phyloP scores from a whole-genome alignment of 2,888 invertebrate genomes.

The Tenodera sinensis region DNA sequence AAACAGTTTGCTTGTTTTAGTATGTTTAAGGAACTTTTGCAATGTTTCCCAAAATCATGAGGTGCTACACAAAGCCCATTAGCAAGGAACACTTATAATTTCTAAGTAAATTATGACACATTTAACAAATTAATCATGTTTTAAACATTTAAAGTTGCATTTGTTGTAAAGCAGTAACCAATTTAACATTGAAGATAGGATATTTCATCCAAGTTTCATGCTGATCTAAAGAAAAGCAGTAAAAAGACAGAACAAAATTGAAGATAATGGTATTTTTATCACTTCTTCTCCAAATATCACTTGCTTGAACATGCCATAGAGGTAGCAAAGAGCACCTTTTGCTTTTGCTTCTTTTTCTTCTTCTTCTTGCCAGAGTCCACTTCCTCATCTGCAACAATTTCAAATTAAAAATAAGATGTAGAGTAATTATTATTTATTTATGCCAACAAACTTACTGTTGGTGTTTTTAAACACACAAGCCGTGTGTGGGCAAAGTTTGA shows the following conservation, averaged over 20 bases:
- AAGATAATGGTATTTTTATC: not conserved
- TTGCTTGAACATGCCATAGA: conserved; percentile 41
- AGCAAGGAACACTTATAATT: not conserved
- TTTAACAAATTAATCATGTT: not conserved
- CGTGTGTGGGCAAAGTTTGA: too few species aligned
- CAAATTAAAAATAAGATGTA: not conserved
- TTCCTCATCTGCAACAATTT: conserved; percentile 32
- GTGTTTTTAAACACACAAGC: too few species aligned
- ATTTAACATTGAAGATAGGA: not conserved
- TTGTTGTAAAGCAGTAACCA: not conserved
- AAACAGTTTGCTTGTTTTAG: not conserved
- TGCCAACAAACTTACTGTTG: too few species aligned
- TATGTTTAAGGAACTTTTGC: not conserved
- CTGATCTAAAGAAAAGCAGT: not conserved
- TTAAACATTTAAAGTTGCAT: not conserved
- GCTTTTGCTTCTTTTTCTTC: conserved; percentile 73
- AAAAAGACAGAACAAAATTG: not conserved
- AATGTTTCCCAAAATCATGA: not conserved
- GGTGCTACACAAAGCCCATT: not conserved
- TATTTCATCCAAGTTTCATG: not conserved
- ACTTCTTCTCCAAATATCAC: not conserved
- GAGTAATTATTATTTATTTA: too few species aligned
- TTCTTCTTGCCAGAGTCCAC: conserved; percentile 52
- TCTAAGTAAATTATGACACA: not conserved
- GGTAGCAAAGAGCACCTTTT: conserved; percentile 71